Base-by-base conservation (phyloP, 53 echinoderm and acorn worm species). In the Mesocentrotus franciscanus region DNA sequence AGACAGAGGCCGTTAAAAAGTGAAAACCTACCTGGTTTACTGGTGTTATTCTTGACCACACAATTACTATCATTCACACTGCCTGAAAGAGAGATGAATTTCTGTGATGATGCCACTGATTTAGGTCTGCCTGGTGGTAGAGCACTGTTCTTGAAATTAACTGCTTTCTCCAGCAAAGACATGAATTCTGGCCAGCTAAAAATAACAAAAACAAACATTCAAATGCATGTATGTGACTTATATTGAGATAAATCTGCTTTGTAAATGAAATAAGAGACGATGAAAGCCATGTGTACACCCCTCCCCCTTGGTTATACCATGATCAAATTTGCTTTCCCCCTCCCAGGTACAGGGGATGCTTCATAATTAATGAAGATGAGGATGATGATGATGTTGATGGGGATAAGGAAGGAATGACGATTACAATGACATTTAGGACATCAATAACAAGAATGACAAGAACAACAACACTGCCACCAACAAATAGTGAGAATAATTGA, bases 171-270 rank as follows among this genome's bases (percentile, higher is more conserved):
- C 70, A 98, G 91, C 18, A 98, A 71, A 66, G 91, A 90, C 61
- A 98, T 89, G 89, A 97, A 97, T 71, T 97, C 97, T 94, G 97
- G 95, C 98, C 98, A 98, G 96, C 98, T 98, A 16, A 33, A 60
- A 61, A 60, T 7, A 33, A 30, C 61, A 61, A 76, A 36, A 74
- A 49, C 14, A 87, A 10, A 87, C 13, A 58, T 32, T 90, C 14
- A 49, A 49, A 49, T 49, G 49, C 49, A 49, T 49, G 49, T 4
- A 49, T 49, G 49, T 49, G n/a, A n/a, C 71, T 1, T 71, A 18
- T 32, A 32, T 76, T 76, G 14, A 64, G 20, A 64, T 64, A 20
- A 64, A 64, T 64, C 64, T 64, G 16, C 49, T 49, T 49, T 49
- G 68, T 24, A 6, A 68, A 22, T 68, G 68, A 68, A 68, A 24